Conservation (phyloP, 2,888 invertebrate genomes). For the Acanthosepion esculentum region DNA sequence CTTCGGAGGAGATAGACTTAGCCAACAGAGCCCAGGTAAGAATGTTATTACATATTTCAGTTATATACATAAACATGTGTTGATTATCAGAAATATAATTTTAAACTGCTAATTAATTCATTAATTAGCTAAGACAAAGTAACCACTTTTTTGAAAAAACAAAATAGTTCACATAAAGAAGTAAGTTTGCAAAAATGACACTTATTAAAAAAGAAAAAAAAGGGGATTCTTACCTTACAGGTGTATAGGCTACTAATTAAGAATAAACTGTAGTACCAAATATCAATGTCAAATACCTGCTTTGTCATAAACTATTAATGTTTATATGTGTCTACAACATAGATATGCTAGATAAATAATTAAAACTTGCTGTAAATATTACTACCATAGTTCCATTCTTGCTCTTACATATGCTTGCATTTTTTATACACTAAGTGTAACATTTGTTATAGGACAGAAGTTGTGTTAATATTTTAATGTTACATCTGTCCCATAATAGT, state of each 20-base stretch:
- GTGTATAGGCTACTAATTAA: background rate
- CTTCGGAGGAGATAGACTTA: constrained; percentile 37
- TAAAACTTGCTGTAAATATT: no score
- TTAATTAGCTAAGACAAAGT: background rate
- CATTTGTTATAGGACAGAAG: no score
- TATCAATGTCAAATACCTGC: no score
- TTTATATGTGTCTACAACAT: no score
- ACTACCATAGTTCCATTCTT: no score
- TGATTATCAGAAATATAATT: background rate
- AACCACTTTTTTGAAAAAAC: background rate
- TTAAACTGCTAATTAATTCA: background rate
- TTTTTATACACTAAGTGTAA: no score
- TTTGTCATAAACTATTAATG: no score
- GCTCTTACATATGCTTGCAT: no score
- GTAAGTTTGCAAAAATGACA: background rate
- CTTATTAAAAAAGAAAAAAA: background rate
- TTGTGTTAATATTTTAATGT: no score
- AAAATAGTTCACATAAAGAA: background rate
- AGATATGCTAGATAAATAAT: no score
- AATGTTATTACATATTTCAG: background rate
- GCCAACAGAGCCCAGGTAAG: constrained; percentile 45
- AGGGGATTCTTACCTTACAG: background rate
- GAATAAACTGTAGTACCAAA: background rate
- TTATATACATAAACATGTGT: background rate
- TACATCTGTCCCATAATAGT: no score